These are phyloP conservation scores for Paradisaea rubra DNA, from an alignment of 2,113 vertebrate species.

Conservation along the genomic window DNA sequence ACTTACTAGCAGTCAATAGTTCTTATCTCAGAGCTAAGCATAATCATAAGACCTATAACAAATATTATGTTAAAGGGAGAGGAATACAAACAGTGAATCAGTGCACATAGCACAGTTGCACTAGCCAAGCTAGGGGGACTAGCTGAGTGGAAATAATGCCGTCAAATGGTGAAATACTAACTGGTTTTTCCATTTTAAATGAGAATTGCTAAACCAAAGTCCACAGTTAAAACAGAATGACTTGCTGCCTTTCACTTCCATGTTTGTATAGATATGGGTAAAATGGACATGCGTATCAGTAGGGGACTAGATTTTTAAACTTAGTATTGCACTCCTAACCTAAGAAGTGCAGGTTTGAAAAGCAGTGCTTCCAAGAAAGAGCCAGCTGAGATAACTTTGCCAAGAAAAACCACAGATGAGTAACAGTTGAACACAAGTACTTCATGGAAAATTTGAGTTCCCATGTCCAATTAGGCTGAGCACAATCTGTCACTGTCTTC, in stretches of 20 bases:
- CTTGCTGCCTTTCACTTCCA: neutral
- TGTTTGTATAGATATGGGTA: neutral
- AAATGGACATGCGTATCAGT: neutral
- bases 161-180: neutral
- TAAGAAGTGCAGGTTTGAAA: neutral
- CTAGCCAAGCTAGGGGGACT: neutral
- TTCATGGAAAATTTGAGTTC: neutral
- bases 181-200: neutral
- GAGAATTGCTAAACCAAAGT: neutral
- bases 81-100: neutral
- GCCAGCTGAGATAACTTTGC: neutral
- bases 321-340: neutral
- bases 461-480: neutral
- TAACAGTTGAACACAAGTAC: neutral
- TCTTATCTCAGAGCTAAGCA: neutral
- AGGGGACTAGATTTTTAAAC: neutral
- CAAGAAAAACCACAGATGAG: neutral
- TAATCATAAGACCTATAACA: neutral
- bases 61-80: neutral
- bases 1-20: neutral
- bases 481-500: neutral
- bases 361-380: neutral
- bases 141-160: neutral
- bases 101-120: neutral
- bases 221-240: neutral